Conservation (phyloP, 2,888 invertebrate species). For the Hemistola chrysoprasaria region DNA sequence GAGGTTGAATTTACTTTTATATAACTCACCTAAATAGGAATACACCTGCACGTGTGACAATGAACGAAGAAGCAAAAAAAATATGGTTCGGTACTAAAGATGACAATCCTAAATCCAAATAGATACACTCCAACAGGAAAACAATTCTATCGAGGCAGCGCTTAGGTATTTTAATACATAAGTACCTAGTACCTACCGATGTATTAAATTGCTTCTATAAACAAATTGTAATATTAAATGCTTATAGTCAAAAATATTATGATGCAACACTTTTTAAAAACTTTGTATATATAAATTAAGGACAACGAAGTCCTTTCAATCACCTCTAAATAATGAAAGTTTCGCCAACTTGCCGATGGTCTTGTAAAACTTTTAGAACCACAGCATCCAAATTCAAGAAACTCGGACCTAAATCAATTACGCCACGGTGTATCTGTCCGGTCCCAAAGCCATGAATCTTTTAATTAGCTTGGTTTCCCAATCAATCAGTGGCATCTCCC, state of each 20-base stretch:
- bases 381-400: slow-evolving; percentile 45
- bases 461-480: slow-evolving; percentile 62
- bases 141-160: too few relatives aligned
- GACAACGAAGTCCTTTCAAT: too few relatives aligned
- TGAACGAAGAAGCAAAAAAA: slow-evolving; percentile 9
- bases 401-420: slow-evolving; percentile 71
- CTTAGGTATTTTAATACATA: too few relatives aligned
- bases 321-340: too few relatives aligned
- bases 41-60: slow-evolving; percentile 8
- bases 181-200: too few relatives aligned
- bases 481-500: slow-evolving; percentile 51
- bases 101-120: slow-evolving; percentile 6
- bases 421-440: slow-evolving; percentile 55
- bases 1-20: neutral
- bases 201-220: too few relatives aligned
- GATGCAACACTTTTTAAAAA: too few relatives aligned
- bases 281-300: too few relatives aligned
- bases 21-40: slow-evolving; percentile 5
- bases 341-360: too few relatives aligned
- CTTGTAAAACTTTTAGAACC: slow-evolving; percentile 56
- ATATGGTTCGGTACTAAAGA: slow-evolving; percentile 16
- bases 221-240: too few relatives aligned
- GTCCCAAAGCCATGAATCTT: slow-evolving; percentile 56
- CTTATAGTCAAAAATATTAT: too few relatives aligned
- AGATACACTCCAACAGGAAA: slow-evolving; percentile 4